Evolutionary conservation across 2,888 invertebrate genomes (phyloP).

Genomic region (Troides helena): DNA sequence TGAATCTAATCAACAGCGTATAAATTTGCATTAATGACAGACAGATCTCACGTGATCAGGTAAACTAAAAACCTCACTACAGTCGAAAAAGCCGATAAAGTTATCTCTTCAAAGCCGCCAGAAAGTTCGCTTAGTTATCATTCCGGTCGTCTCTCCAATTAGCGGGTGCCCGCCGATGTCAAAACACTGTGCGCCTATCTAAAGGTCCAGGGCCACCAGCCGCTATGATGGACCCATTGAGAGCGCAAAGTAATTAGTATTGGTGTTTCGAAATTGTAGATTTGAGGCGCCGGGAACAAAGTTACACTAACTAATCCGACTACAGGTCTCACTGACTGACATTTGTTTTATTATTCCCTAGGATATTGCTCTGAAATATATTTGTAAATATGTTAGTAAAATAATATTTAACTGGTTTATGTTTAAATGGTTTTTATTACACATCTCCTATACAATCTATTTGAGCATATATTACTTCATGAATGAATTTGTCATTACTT

Average conservation of each 20-base stretch:
- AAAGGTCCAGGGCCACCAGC: constrained; percentile 4
- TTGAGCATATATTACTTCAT: no score
- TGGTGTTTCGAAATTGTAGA: constrained; percentile 6
- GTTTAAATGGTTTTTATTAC: no score
- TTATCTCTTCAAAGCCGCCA: constrained; percentile 7
- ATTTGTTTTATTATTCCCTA: not conserved
- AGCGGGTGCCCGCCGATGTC: constrained; percentile 14
- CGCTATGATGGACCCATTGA: constrained; percentile 1
- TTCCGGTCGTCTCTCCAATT: constrained; percentile 18
- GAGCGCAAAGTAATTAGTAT: constrained; percentile 13
- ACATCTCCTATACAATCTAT: no score
- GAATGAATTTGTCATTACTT: no score
- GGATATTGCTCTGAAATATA: not conserved
- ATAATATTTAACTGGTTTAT: no score
- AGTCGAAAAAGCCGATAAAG: constrained; percentile 5
- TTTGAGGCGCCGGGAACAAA: not conserved
- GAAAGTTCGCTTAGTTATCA: constrained; percentile 21
- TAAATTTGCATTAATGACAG: not conserved
- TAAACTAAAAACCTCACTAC: not conserved
- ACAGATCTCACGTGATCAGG: not conserved
- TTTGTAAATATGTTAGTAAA: no score
- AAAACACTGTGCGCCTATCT: constrained; percentile 12
- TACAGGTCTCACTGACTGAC: not conserved
- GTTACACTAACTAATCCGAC: not conserved
- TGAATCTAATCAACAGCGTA: not conserved